phyloP scores from a whole-genome alignment of 2,113 vertebrate genomes.

The Pangasianodon gigas region DNA sequence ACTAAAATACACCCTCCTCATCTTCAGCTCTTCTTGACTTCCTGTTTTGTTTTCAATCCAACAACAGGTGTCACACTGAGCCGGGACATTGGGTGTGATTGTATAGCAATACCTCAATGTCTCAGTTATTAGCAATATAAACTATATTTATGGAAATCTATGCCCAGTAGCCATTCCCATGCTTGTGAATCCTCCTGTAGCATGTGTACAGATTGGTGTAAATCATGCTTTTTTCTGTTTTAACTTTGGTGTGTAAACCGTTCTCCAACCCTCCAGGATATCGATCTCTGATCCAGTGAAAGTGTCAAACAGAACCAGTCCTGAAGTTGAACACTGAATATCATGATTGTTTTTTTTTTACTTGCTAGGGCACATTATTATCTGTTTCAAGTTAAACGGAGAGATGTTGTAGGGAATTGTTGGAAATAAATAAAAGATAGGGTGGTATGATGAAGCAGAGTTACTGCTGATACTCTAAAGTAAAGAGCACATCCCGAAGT shows the following conservation, averaged over 20 bases:
- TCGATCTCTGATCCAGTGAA: neutral
- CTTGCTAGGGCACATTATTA: neutral
- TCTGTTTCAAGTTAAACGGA: too few species aligned
- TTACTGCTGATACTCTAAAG: too few species aligned
- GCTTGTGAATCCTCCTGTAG: neutral
- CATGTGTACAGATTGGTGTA: neutral
- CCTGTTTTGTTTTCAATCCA: neutral
- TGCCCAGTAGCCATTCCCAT: neutral
- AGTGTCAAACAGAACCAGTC: neutral
- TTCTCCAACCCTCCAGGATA: neutral
- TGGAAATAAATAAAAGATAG: too few species aligned
- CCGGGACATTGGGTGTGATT: neutral
- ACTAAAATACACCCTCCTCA: neutral
- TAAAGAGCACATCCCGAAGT: too few species aligned
- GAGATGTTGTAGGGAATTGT: too few species aligned
- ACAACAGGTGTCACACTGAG: neutral
- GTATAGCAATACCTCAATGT: neutral
- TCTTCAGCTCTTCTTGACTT: neutral
- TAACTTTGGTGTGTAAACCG: neutral
- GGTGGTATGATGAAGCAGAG: too few species aligned
- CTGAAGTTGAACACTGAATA: neutral
- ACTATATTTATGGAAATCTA: neutral
- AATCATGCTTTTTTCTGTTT: neutral
- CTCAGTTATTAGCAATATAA: neutral
- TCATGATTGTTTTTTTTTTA: neutral